Percentiles rank a stretch among this genome's conserved stretches.
These are phyloP conservation scores for Drosophila setifemur DNA, from an alignment of 1,140 invertebrate species.

Conservation along the genomic window DNA sequence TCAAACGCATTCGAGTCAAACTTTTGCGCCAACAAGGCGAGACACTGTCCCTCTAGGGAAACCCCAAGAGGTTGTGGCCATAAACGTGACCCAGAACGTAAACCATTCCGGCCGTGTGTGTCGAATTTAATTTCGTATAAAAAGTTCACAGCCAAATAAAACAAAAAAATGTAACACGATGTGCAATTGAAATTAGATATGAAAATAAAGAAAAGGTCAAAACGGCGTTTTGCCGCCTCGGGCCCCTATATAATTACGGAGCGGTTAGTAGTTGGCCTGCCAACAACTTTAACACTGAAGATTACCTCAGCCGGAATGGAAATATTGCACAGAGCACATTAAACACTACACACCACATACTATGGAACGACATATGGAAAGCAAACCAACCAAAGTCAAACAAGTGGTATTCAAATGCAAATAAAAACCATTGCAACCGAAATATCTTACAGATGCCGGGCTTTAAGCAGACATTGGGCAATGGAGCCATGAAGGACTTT, in stretches of 20 bases:
- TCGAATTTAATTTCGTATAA: not conserved
- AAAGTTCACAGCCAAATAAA: too few relatives aligned
- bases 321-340: constrained; percentile 30
- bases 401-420: constrained; percentile 9
- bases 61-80: not conserved
- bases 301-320: not conserved
- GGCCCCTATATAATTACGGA: constrained; percentile 57
- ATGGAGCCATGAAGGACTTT: constrained; percentile 8
- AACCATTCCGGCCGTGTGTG: not conserved
- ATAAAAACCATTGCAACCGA: constrained; percentile 3
- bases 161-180: constrained; percentile 14
- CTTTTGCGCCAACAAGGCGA: not conserved
- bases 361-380: too few relatives aligned
- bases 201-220: constrained; percentile 6
- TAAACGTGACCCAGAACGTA: constrained; percentile 12
- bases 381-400: constrained; percentile 10
- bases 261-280: constrained; percentile 55
- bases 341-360: not conserved
- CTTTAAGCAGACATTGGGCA: not conserved
- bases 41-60: not conserved
- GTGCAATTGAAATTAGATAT: constrained; percentile 30
- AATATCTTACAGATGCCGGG: constrained; percentile 1
- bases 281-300: constrained; percentile 25
- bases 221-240: constrained; percentile 19
- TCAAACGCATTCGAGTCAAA: constrained; percentile 1